Evolutionary conservation across 2,888 invertebrate species (phyloP), one percentile per base, ranked within the genome.

Genomic region (Asteroscopus sphinx): DNA sequence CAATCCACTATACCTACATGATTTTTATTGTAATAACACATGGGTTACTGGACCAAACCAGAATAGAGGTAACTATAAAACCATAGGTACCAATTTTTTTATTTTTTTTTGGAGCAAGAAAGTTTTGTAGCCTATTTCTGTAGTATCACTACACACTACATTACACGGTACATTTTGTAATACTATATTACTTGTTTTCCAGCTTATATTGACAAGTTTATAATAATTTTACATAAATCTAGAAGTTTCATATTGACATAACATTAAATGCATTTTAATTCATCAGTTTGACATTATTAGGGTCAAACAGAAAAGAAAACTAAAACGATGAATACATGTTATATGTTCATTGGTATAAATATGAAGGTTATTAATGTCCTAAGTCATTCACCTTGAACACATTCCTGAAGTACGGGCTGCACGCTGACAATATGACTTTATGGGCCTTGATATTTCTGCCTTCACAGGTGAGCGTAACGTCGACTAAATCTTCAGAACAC

Each of bases 371-470:
- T 88, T 85, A 87, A 85, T 89, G 88, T 88, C 85, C 89, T 89
- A 87, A 93, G 92, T 91, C 90, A 93, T 91, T 94, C 89, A 96
- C 96, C 95, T 96, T 96, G 93, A 96, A 96, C 85, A 96, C 96
- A 88, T 95, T 96, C 86, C 96, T 95, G 92, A 96, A 96, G 93
- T 96, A 96, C 76, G 96, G 96, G 85, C 96, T 96, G 91, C 96
- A 96, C 69, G 96, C 96, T 78, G 96, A 96, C 85, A 96, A 91
- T 85, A 96, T 96, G 82, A 96, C 96, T 95, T 96, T 96, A 84
- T 96, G 96, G 76, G 96, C 96, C 93, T 96, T 96, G 86, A 96
- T 95, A 85, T 95, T 96, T 86, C 95, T 95, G 75, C 96, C 96
- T 89, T 96, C 96, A 86, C 96, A 96, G 77, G 96, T 96, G 80